These are phyloP conservation scores for Drosophila algonquin DNA, from an alignment of 2,888 invertebrate species.

Conservation along the genomic window DNA sequence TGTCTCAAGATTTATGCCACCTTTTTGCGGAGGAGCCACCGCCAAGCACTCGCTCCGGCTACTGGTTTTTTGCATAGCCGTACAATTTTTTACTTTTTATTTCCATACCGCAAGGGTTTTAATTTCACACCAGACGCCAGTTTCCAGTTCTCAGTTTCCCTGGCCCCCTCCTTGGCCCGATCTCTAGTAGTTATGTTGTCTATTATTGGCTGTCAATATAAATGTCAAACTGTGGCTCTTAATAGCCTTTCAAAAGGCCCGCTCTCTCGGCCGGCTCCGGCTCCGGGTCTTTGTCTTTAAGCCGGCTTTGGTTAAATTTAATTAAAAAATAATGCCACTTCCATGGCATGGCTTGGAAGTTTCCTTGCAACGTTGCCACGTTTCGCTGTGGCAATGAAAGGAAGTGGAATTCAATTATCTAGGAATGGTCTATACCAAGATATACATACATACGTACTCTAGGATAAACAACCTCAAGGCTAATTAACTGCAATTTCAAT, in stretches of 20 bases:
- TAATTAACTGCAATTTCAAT: conserved; percentile 49
- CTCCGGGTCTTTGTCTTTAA: conserved; percentile 42
- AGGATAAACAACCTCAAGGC: conserved; percentile 37
- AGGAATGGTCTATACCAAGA: conserved; percentile 7
- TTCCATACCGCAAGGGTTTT: conserved; percentile 62
- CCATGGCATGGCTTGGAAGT: background rate
- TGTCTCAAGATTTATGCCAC: conserved; percentile 73
- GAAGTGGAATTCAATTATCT: conserved; percentile 67
- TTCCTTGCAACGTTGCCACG: background rate
- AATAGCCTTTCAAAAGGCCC: conserved; percentile 68
- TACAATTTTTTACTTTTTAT: no score
- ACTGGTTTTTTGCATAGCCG: conserved; percentile 70
- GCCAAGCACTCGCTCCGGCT: conserved; percentile 54
- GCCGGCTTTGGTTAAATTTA: conserved; percentile 49
- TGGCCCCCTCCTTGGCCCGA: conserved; percentile 47
- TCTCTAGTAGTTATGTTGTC: conserved; percentile 74
- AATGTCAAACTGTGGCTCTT: conserved; percentile 73
- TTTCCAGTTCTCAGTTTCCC: conserved; percentile 28
- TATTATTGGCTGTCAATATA: conserved; percentile 81
- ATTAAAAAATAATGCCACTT: conserved; percentile 37
- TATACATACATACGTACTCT: conserved; percentile 9
- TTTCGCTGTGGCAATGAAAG: conserved; percentile 26
- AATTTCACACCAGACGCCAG: conserved; percentile 59
- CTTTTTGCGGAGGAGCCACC: conserved; percentile 5
- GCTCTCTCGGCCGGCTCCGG: conserved; percentile 18